Base-by-base conservation (phyloP, 2,797 vertebrate species). In the Rachycentron canadum region DNA sequence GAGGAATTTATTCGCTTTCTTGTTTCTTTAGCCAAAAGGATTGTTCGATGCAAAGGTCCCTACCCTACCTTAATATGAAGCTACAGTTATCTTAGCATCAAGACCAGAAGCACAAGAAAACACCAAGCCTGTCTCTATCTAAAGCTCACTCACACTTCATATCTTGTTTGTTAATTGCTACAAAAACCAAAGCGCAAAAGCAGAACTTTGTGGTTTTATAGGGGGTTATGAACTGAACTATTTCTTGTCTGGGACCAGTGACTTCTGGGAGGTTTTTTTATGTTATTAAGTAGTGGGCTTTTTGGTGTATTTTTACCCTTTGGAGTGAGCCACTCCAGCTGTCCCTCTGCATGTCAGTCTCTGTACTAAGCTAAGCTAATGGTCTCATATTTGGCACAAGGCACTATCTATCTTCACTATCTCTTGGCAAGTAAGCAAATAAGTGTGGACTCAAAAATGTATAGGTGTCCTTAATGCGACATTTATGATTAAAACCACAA, bases 401-500 rank as follows among this genome's bases (percentile, higher is more conserved):
- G 9, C 7, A 0, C 14, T 25, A 41, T 32, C 0, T 2, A 26
- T 55, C 3, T 28, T 41, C 58, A 49, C 6, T 13, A 28, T 47
- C 14, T 43, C 47, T 72, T 49, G 30, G 45, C 30, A 69, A 32
- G 12, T 49, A 32, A 19, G 23, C 25, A 53, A 59, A 30, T 4
- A 26, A n/a, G 25, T 40, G 43, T 38, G 38, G 38, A 34, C 23
- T 16, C 21, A 0, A 30, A 57, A 64, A 26, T 36, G 19, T 36
- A 4, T 3, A 40, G 60, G 34, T 40, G 3, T 52, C 30, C 6
- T 55, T 23, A 64, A 23, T 50, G 32, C 50, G 43, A 34, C 21
- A 40, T 66, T 68, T 58, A 73, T 53, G 59, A 79, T 75, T 36
- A 73, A 71, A 77, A 58, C 21, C 19, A 55, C 1, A 62, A 52